Evolutionary conservation across 2,797 vertebrate species (phyloP).

Genomic region (Rhinatrema bivittatum): DNA sequence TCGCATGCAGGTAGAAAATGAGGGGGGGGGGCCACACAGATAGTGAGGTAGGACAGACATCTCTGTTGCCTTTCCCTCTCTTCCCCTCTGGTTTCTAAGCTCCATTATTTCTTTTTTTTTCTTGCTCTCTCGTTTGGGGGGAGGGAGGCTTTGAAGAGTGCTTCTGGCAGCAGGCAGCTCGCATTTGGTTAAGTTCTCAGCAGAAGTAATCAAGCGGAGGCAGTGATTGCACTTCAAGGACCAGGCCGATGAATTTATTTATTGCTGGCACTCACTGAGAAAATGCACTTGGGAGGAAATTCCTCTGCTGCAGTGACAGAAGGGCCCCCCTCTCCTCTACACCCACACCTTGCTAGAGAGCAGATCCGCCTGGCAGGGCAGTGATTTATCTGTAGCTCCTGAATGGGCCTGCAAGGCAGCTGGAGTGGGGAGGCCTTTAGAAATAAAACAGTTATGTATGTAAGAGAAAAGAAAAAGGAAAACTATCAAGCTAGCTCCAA

Average conservation of each 20-base stretch:
- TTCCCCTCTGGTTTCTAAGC: no score
- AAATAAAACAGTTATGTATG: no score
- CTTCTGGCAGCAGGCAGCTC: conserved; percentile 13
- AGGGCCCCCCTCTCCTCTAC: conserved; percentile 17
- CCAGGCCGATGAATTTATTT: conserved; percentile 33
- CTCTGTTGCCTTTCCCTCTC: no score
- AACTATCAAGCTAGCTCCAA: no score
- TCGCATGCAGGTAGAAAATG: no score
- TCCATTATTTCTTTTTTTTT: no score
- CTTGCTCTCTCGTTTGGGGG: no score
- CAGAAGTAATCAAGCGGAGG: conserved; percentile 10
- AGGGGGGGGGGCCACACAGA: no score
- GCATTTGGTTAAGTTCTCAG: conserved; percentile 15
- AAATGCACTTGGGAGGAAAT: conserved; percentile 33
- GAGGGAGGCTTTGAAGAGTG: no score
- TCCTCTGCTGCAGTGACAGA: conserved; percentile 10
- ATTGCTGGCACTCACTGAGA: conserved; percentile 25
- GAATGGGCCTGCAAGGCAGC: conserved; percentile 22
- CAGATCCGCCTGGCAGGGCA: conserved; percentile 31
- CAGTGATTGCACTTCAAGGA: conserved; percentile 16
- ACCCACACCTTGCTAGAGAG: conserved; percentile 47
- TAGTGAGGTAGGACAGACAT: no score
- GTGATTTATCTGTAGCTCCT: conserved; percentile 33
- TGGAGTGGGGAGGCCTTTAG: conserved; percentile 22
- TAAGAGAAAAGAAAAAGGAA: no score